Evolutionary conservation across 2,888 invertebrate genomes (phyloP).

Genomic region (Platerodrilus igneus): DNA sequence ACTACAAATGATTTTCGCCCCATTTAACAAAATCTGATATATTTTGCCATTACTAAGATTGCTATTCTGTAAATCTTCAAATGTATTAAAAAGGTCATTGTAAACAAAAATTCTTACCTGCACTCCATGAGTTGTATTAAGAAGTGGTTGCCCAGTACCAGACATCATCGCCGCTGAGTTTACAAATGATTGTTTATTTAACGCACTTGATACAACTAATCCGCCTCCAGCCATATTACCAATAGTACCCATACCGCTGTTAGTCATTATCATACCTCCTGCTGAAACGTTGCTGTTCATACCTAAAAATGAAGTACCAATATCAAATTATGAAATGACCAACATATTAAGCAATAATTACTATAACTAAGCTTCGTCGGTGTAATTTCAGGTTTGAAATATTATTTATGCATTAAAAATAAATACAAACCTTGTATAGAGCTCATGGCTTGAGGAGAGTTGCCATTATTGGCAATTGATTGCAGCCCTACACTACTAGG

Average conservation of each 20-base stretch:
- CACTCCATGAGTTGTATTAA: conserved; percentile 44
- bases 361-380: too few species aligned
- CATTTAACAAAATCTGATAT: too few species aligned
- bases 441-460: conserved; percentile 67
- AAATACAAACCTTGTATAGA: conserved; percentile 60
- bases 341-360: too few species aligned
- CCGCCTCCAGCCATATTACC: conserved; percentile 68
- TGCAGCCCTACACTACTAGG: conserved; percentile 51
- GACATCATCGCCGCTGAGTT: conserved; percentile 58
- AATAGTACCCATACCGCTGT: conserved; percentile 65
- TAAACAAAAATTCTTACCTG: too few species aligned
- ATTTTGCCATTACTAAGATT: too few species aligned
- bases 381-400: too few species aligned
- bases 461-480: conserved; percentile 61
- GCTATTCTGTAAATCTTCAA: too few species aligned
- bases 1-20: too few species aligned
- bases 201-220: conserved; percentile 66
- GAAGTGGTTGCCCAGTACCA: conserved; percentile 50
- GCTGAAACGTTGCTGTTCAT: conserved; percentile 60
- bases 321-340: conserved; percentile 1
- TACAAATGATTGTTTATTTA: conserved; percentile 67
- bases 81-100: too few species aligned
- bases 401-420: not conserved
- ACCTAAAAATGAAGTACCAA: conserved; percentile 45
- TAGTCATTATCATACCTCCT: conserved; percentile 73